Percentiles rank a stretch among this genome's conserved stretches.
These are phyloP conservation scores for Prosapia bicincta DNA, from an alignment of 2,888 invertebrate species.

Conservation along the genomic window DNA sequence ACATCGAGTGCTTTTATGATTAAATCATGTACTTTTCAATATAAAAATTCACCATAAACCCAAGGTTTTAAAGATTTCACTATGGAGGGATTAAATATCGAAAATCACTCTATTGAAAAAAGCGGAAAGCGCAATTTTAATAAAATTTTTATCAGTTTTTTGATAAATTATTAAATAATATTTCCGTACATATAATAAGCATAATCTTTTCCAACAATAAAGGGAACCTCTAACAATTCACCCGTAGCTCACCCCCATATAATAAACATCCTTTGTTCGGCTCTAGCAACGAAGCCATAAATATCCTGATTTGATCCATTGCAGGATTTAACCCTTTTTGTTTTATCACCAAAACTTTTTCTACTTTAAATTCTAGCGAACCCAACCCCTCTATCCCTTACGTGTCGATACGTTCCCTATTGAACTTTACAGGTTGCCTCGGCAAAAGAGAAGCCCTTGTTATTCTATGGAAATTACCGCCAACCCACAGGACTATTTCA, in stretches of 20 bases:
- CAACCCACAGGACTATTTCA: not conserved
- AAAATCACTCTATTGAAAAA: no score
- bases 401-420: not conserved
- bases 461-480: constrained; percentile 10
- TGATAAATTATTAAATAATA: no score
- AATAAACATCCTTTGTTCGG: not conserved
- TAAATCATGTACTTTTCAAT: no score
- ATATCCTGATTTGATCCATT: not conserved
- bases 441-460: constrained; percentile 3
- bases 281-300: not conserved
- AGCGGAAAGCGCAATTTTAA: no score
- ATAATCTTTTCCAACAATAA: not conserved
- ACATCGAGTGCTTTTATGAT: no score
- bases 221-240: not conserved
- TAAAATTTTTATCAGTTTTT: no score
- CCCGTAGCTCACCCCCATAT: not conserved
- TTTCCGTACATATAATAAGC: not conserved
- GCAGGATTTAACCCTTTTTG: not conserved
- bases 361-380: not conserved
- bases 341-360: not conserved
- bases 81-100: no score
- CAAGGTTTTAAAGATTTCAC: no score
- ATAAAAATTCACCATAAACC: no score
- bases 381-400: not conserved
- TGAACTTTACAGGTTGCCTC: not conserved